Conservation (phyloP, 2,888 invertebrate genomes). For the Gerris lacustris region DNA sequence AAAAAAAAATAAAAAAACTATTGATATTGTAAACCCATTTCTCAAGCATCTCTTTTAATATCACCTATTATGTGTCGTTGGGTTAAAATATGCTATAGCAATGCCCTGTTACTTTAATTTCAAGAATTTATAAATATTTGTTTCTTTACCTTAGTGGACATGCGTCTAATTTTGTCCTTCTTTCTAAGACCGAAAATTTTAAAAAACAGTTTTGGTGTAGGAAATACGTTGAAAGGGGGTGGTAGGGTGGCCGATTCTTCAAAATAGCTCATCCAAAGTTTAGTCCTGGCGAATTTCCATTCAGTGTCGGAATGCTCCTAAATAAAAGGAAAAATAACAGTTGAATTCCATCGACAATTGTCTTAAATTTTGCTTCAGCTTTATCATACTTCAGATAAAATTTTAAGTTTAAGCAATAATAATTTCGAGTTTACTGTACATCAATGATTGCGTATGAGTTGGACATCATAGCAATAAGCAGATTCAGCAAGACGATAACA, state of each 20-base stretch:
- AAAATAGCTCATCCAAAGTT: constrained; percentile 92
- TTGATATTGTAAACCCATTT: too few species aligned
- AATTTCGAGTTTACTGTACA: constrained; percentile 40
- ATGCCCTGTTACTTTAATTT: too few species aligned
- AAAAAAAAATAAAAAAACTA: too few species aligned
- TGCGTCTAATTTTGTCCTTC: constrained; percentile 46
- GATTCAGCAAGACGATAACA: constrained; percentile 82
- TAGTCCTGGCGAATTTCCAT: constrained; percentile 92
- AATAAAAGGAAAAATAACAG: constrained; percentile 5
- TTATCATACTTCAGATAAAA: too few species aligned
- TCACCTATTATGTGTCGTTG: too few species aligned
- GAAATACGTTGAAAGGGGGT: constrained; percentile 85
- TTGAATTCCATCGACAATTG: not conserved
- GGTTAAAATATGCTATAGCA: too few species aligned
- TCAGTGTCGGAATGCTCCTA: constrained; percentile 88
- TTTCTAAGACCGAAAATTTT: constrained; percentile 52
- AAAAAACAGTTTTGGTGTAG: constrained; percentile 67
- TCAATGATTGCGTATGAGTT: constrained; percentile 87
- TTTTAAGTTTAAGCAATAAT: too few species aligned
- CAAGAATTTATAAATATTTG: too few species aligned
- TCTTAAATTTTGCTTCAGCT: too few species aligned
- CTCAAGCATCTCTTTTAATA: too few species aligned
- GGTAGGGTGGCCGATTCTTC: constrained; percentile 83
- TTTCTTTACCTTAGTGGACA: constrained; percentile 42
- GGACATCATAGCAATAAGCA: constrained; percentile 96